Percentiles rank a stretch among this genome's conserved stretches.
Conservation (phyloP, 2,888 invertebrate genomes). For the Ormyrus nitidulus region DNA sequence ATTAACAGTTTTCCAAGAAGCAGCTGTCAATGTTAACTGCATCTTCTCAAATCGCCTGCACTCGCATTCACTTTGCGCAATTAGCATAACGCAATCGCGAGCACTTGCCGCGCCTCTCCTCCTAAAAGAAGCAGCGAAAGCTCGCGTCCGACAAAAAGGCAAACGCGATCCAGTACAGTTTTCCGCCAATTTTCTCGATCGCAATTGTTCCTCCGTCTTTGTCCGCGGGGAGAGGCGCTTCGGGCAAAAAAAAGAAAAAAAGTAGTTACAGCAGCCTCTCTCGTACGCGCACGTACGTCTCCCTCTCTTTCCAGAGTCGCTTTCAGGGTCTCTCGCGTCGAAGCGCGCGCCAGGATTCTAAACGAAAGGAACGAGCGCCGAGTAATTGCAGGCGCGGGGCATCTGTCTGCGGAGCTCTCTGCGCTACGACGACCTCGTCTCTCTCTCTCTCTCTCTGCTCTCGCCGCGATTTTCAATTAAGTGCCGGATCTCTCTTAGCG, state of each 20-base stretch:
- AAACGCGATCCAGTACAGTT: too few relatives aligned
- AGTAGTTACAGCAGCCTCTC: neutral
- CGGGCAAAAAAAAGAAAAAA: neutral
- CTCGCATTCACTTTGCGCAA: too few relatives aligned
- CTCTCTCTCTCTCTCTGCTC: neutral
- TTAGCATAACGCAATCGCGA: too few relatives aligned
- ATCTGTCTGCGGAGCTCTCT: too few relatives aligned
- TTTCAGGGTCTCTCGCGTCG: constrained; percentile 8
- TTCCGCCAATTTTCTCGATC: neutral
- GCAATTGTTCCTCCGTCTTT: constrained; percentile 51
- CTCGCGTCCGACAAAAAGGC: too few relatives aligned
- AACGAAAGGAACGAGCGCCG: constrained; percentile 42
- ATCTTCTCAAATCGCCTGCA: too few relatives aligned
- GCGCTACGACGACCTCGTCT: constrained; percentile 43
- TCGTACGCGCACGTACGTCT: neutral
- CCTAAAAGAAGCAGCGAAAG: too few relatives aligned
- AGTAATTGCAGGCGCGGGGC: constrained; percentile 33
- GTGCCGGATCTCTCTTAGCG: constrained; percentile 51
- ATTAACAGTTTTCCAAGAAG: too few relatives aligned
- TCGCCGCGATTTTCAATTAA: constrained; percentile 51
- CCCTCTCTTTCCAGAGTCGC: neutral
- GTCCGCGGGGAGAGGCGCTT: neutral
- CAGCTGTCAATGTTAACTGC: too few relatives aligned
- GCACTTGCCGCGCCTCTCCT: too few relatives aligned
- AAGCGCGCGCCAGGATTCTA: constrained; percentile 13